Conservation (phyloP, 1,140 invertebrate species). For the Luehdorfia chinensis region DNA sequence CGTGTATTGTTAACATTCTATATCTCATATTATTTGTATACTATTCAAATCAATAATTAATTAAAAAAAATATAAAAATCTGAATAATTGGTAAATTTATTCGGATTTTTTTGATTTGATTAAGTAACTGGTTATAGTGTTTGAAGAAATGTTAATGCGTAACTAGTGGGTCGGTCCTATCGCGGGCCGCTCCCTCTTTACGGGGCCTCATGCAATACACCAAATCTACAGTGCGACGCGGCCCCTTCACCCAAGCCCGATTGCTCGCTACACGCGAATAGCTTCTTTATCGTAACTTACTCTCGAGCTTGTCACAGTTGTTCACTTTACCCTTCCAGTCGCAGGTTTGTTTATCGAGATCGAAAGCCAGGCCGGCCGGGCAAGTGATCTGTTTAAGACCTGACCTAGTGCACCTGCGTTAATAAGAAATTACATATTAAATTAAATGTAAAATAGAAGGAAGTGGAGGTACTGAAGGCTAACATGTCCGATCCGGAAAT, state of each 20-base stretch:
- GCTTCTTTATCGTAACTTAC: conserved; percentile 85
- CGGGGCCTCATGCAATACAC: conserved; percentile 71
- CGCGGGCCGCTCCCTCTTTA: conserved; percentile 45
- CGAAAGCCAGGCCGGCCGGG: conserved; percentile 95
- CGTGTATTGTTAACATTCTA: no score
- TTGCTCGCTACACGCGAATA: conserved; percentile 71
- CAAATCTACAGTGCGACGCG: conserved; percentile 73
- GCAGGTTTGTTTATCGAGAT: conserved; percentile 97
- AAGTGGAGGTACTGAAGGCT: conserved; percentile 63
- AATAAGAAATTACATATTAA: conserved; percentile 71
- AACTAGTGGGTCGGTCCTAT: conserved; percentile 43
- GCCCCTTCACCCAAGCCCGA: conserved; percentile 70
- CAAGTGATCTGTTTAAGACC: conserved; percentile 96
- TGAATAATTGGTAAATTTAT: no score
- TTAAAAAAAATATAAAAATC: no score
- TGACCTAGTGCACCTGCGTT: conserved; percentile 91
- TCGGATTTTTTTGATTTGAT: no score
- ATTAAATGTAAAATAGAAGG: conserved; percentile 42
- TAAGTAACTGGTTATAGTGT: neutral
- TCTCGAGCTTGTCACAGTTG: conserved; percentile 96
- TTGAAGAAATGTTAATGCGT: conserved; percentile 38
- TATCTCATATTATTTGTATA: no score
- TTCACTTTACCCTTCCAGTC: conserved; percentile 98
- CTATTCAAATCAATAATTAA: no score
- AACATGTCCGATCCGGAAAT: conserved; percentile 25